Base-by-base conservation (phyloP, 2,888 invertebrate genomes). In the Gymnocheta viridis region DNA sequence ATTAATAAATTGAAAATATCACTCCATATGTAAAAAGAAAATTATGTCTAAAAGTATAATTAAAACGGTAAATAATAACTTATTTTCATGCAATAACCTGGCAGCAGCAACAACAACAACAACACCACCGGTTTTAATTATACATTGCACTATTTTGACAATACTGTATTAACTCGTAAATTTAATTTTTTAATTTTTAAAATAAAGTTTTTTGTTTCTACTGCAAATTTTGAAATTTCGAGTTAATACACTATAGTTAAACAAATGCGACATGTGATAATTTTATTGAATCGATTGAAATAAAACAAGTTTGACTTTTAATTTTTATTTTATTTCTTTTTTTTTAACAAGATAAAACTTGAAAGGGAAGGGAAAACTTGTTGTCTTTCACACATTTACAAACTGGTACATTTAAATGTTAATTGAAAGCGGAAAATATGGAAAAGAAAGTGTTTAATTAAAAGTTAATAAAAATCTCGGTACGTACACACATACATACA, bases 271-370 rank as follows among this genome's bases (percentile, higher is more conserved):
- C n/a, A 29, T 58, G 4, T 51, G 24, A 49, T n/a, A n/a, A n/a
- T 62, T 66, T 41, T 6, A 58, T 38, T 17, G 24, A 24, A 79
- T 24, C 22, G 6, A 79, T 72, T 72, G 22, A 56, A 72, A 44
- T 47, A 56, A 80, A 73, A 70, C 69, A 44, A 72, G 66, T 64
- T 66, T 72, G 9, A 29, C n/a, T n/a, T n/a, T 56, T 47, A 44
- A 44, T 17, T 22, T n/a, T n/a, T n/a, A n/a, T n/a, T n/a, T n/a
- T n/a, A n/a, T n/a, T n/a, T n/a, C n/a, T n/a, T n/a, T 47, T 22
- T 41, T 32, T 67, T 22, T 1, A 32, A 6, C 29, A 19, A 35
- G 29, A 56, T 29, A 47, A 44, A 58, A 56, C 56, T 72, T 38
- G 41, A 66, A 73, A 67, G 27, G n/a, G 58, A 47, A 38, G 22